These are phyloP conservation scores for Prinia subflava DNA, from an alignment of 2,113 vertebrate species.

Conservation along the genomic window DNA sequence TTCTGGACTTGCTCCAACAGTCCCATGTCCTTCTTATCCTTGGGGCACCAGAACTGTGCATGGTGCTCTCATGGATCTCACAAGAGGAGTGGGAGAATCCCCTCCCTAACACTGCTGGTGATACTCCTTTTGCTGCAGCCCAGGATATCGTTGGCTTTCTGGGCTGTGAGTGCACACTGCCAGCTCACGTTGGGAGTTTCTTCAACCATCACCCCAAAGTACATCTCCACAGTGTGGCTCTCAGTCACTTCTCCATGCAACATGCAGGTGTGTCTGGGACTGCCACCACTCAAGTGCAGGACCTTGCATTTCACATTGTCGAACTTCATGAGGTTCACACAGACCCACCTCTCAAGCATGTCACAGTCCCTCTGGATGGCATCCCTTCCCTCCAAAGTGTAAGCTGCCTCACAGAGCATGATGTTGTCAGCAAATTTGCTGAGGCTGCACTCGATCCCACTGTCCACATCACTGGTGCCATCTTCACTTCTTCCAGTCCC, in stretches of 20 bases:
- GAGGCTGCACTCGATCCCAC: background rate
- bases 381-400: background rate
- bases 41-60: background rate
- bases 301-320: background rate
- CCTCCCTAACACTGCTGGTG: background rate
- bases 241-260: accelerated
- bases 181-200: accelerated
- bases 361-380: background rate
- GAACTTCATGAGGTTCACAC: background rate
- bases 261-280: background rate
- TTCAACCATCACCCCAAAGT: background rate
- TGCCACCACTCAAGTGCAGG: background rate
- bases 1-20: background rate
- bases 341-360: background rate
- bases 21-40: background rate
- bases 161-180: background rate
- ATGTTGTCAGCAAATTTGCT: background rate
- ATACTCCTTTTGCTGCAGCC: background rate
- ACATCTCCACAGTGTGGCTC: background rate
- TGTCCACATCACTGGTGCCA: background rate
- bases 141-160: background rate
- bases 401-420: too few species aligned
- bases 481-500: background rate
- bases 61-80: background rate
- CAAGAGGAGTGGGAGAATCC: accelerated